Conservation (phyloP, 2,888 invertebrate genomes). For the Galerucella calmariensis region DNA sequence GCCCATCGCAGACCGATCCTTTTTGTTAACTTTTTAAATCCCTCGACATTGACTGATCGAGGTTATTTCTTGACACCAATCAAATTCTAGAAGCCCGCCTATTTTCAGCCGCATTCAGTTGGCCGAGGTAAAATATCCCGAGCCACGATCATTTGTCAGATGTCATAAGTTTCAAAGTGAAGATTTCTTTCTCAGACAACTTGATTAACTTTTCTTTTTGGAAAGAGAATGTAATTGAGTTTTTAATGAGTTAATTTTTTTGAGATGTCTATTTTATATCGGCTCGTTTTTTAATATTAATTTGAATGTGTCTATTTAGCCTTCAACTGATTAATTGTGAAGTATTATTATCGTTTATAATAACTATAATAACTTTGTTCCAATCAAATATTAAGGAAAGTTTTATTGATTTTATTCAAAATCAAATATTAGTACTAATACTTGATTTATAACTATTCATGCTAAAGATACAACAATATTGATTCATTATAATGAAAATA, state of each 20-base stretch:
- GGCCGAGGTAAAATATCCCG: conserved; percentile 32
- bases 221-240: conserved; percentile 37
- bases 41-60: conserved; percentile 55
- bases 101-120: conserved; percentile 31
- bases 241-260: conserved; percentile 39
- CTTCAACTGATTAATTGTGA: not conserved
- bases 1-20: conserved; percentile 3
- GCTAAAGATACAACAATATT: too few species aligned
- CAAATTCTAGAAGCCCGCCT: conserved; percentile 47
- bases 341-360: not conserved
- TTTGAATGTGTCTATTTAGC: conserved; percentile 18
- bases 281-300: conserved; percentile 13
- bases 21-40: conserved; percentile 22
- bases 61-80: conserved; percentile 57
- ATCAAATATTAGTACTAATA: too few species aligned
- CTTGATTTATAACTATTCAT: too few species aligned
- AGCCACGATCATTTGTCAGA: conserved; percentile 39
- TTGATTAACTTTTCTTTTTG: conserved; percentile 35
- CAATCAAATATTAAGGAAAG: too few species aligned
- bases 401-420: too few species aligned
- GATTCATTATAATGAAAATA: too few species aligned
- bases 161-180: conserved; percentile 39
- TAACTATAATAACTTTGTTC: not conserved
- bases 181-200: conserved; percentile 35
- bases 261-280: conserved; percentile 31